Evolutionary conservation across 2,113 vertebrate species (phyloP).

Genomic region (Mormyrus iriodes): DNA sequence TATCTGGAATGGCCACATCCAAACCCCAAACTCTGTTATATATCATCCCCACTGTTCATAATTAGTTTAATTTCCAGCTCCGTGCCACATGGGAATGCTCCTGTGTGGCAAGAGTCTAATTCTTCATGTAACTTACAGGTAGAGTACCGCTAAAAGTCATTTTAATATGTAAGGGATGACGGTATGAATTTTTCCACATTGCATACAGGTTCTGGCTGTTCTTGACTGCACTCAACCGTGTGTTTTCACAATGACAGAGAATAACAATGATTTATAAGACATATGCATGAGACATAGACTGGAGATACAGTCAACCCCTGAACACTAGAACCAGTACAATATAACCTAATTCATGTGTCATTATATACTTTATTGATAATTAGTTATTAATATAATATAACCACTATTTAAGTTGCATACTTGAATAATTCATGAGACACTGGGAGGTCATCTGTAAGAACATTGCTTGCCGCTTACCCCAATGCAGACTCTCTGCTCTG

Average conservation of each 20-base stretch:
- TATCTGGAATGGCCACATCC: not conserved
- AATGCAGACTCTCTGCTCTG: slow-evolving; percentile 35
- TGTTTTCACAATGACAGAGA: not conserved
- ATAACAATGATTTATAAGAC: not conserved
- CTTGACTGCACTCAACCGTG: not conserved
- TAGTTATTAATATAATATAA: not conserved
- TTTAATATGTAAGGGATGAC: not conserved
- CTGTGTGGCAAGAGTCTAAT: not conserved
- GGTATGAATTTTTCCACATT: not conserved
- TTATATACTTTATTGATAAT: not conserved
- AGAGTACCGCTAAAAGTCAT: not conserved
- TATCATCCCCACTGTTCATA: not conserved
- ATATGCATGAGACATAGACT: not conserved
- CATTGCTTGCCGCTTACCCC: slow-evolving; percentile 27
- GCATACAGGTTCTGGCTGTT: not conserved
- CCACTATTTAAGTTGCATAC: not conserved
- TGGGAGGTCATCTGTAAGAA: not conserved
- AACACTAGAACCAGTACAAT: not conserved
- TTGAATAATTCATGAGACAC: not conserved
- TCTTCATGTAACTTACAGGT: not conserved
- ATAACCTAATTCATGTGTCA: not conserved
- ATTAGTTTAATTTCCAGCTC: not conserved
- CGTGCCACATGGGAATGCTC: not conserved
- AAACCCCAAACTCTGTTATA: not conserved
- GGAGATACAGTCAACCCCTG: not conserved